Percentiles rank a stretch among this genome's conserved stretches.
phyloP scores from a whole-genome alignment of 2,113 vertebrate species.

The Oreochromis spilurus region DNA sequence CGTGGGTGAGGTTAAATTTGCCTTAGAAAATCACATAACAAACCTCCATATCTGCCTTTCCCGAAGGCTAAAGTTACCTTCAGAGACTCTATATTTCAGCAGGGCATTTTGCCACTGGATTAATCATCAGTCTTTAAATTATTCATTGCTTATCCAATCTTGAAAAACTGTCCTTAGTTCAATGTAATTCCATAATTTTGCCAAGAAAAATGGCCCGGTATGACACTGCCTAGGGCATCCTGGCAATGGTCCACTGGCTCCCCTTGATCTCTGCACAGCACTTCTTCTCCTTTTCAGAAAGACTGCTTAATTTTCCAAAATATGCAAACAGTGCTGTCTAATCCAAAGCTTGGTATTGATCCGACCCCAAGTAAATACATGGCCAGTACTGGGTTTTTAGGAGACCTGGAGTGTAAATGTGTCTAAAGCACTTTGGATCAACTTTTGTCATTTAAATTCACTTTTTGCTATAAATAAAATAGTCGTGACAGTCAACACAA shows the following conservation, averaged over 20 bases:
- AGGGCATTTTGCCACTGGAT: slow-evolving; percentile 42
- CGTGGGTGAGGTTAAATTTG: slow-evolving; percentile 38
- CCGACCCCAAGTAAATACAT: not conserved
- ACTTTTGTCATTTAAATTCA: not conserved
- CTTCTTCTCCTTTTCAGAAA: not conserved
- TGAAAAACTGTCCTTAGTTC: slow-evolving; percentile 40
- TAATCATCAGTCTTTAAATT: slow-evolving; percentile 62
- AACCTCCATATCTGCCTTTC: slow-evolving; percentile 67
- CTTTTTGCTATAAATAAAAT: not conserved
- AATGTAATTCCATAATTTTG: slow-evolving; percentile 44
- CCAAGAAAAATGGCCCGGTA: slow-evolving; percentile 4
- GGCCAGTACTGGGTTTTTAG: not conserved
- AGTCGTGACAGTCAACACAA: not conserved
- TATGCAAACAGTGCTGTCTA: not conserved
- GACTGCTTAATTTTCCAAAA: not conserved
- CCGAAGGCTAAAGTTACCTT: slow-evolving; percentile 69
- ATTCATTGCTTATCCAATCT: slow-evolving; percentile 56
- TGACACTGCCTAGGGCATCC: not conserved
- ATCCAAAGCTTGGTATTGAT: not conserved
- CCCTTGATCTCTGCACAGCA: not conserved
- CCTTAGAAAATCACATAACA: slow-evolving; percentile 46
- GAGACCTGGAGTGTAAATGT: not conserved
- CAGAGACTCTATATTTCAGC: slow-evolving; percentile 44
- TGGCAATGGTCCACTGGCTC: not conserved
- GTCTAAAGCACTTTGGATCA: not conserved